Base-by-base conservation (phyloP, 2,888 invertebrate species). In the Dione vanillae region DNA sequence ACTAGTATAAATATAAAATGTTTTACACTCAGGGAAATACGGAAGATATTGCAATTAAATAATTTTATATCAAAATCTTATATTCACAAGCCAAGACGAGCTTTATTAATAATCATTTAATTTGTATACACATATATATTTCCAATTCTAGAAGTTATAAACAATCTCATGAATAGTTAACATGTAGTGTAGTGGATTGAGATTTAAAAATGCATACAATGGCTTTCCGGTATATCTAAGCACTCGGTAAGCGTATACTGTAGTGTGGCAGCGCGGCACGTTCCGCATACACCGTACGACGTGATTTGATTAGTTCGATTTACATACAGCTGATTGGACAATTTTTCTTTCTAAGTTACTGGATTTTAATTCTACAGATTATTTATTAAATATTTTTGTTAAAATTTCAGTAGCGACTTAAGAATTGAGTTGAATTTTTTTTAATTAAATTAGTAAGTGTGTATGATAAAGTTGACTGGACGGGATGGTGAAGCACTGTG, bases 291-390 rank as follows among this genome's bases (percentile, higher is more conserved):
- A 76, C 27, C 65, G 61, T 69, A 67, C 64, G 66, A 65, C 69
- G 64, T 59, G 59, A 66, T 72, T 70, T 71, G 75, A 77, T 78
- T 77, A 78, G 77, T 75, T 76, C 71, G 69, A 76, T 76, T 77
- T 75, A 74, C 71, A 74, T 73, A 71, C 62, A 70, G 41, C 56
- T 64, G 70, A 71, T 64, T 70, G 67, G 62, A 64, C 49, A 14
- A 52, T 54, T 67, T 58, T 58, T 16, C 41, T 61, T 27, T 6
- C n/a, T 61, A 56, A 40, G 40, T 37, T 37, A 40, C 16, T 54
- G 8, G 10, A 3, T 54, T 54, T 35, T 14, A 54, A 27, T 3
- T 27, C 27, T 27, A 3, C 5, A 35, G 9, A 54, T 54, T 35
- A 14, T 27, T 27, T 8, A 3, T 54, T 14, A 14, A 27, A 14